phyloP scores from a whole-genome alignment of 2,113 vertebrate species.

The Triplophysa tibetana region DNA sequence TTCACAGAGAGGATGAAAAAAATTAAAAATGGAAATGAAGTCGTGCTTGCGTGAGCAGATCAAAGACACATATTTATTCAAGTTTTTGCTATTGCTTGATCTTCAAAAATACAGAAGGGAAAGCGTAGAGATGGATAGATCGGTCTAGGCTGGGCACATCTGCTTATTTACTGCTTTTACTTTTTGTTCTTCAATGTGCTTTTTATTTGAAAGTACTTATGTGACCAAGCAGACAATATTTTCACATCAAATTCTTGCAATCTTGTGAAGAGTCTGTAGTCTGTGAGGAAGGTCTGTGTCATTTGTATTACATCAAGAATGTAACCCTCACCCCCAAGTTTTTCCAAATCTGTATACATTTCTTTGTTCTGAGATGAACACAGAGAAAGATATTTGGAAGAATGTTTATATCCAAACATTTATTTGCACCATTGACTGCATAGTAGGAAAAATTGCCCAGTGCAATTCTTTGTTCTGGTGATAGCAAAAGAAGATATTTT shows the following conservation, averaged over 20 bases:
- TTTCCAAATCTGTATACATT: no score
- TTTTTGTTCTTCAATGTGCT: not conserved
- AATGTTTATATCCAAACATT: no score
- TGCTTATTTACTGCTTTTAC: constrained; percentile 45
- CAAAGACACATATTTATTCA: constrained; percentile 82
- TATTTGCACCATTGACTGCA: no score
- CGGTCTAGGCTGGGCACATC: constrained; percentile 59
- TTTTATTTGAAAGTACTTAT: not conserved
- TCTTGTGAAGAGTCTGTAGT: not conserved
- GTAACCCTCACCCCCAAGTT: no score
- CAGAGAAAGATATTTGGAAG: no score
- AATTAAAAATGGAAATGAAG: constrained; percentile 85
- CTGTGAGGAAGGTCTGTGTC: not conserved
- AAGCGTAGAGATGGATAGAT: constrained; percentile 69
- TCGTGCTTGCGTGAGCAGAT: constrained; percentile 77
- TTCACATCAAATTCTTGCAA: not conserved
- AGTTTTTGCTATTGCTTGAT: constrained; percentile 82
- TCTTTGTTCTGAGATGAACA: no score
- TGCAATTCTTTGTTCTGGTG: no score
- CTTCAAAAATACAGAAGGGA: constrained; percentile 73
- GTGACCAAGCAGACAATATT: not conserved
- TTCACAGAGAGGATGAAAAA: constrained; percentile 78
- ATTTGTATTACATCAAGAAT: not conserved
- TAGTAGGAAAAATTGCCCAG: no score
- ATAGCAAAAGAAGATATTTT: no score